A percentile compares a stretch with the other conserved stretches of the same genome.
These are phyloP conservation scores for Arnoldichthys spilopterus DNA, from an alignment of 2,797 vertebrate genomes.

Conservation along the genomic window DNA sequence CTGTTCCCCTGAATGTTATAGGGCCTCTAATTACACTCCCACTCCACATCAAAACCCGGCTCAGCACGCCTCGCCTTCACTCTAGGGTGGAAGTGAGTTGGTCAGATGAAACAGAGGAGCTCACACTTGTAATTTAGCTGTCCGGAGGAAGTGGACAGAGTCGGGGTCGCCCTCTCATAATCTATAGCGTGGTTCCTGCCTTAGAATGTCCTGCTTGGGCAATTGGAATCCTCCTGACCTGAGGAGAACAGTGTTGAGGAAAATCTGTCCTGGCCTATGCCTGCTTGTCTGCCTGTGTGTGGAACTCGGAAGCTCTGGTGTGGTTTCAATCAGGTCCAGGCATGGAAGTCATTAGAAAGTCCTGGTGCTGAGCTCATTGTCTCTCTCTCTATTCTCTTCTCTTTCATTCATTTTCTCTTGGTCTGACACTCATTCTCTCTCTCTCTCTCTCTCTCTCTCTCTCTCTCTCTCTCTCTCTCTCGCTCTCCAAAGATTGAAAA, in stretches of 20 bases:
- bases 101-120: conserved; percentile 75
- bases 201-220: conserved; percentile 28
- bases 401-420: conserved; percentile 34
- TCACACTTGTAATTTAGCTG: conserved; percentile 74
- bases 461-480: conserved; percentile 5
- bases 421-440: conserved; percentile 74
- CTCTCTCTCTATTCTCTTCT: conserved; percentile 26
- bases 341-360: conserved; percentile 81
- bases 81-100: conserved; percentile 74
- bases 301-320: conserved; percentile 82
- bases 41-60: conserved; percentile 77
- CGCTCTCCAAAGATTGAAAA: conserved; percentile 49
- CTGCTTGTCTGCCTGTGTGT: conserved; percentile 56
- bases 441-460: conserved; percentile 25
- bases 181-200: conserved; percentile 28
- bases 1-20: conserved; percentile 67
- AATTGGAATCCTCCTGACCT: conserved; percentile 29
- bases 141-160: conserved; percentile 59
- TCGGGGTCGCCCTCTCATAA: conserved; percentile 48
- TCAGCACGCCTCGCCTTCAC: conserved; percentile 77
- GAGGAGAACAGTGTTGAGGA: conserved; percentile 30
- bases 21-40: conserved; percentile 81
- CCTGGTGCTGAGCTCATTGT: conserved; percentile 79
- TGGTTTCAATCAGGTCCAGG: conserved; percentile 85
- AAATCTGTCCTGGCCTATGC: conserved; percentile 61